Base-by-base conservation (phyloP, 2,888 invertebrate genomes). In the Harmothoe impar region DNA sequence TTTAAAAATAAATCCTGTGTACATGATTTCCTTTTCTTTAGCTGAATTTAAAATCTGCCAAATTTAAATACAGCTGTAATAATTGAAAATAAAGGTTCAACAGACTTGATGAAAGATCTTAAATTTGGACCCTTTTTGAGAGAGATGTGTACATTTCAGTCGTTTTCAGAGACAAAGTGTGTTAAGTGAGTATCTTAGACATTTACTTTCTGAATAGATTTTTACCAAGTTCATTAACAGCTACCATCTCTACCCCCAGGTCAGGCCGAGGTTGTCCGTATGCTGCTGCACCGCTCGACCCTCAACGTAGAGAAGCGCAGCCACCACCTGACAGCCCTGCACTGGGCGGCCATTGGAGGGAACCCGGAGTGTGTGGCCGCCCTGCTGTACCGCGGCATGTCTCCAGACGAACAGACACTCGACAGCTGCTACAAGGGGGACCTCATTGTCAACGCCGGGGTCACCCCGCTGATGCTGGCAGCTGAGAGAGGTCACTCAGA, bases 401-500 rank as follows among this genome's bases (percentile, higher is more conserved):
- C 89, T 51, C 72, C 77, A 7, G 89, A 92, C 89, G 29, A 20
- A 12, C 29, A n/a, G 20, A 91, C 92, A 5, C 84, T 52, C 33
- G 90, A 91, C 56, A 90, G 72, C 29, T 91, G 91, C 89, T 78
- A 17, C 68, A 88, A 90, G 33, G 89, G 88, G 0, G 33, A 91
- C 43, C 86, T 91, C 20, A 93, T 94, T 77, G 91, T 91, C 72
- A 92, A 93, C 56, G 92, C 92, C 52, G 93, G 92, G 29, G 92
- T 92, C 81, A 93, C 94, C 12, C 93, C 94, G 0, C 92, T 94
- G 85, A 93, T 94, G 91, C 92, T 93, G 89, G 93, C 94, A 7
- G 93, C 93, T 25, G 90, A 93, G 12, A 90, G 93, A 62, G 93
- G 93, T 35, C 92, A 93, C 78, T 52, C 90, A 20, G 91, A 92